Evolutionary conservation across 2,113 vertebrate species (phyloP).

Genomic region (Plotosus lineatus): DNA sequence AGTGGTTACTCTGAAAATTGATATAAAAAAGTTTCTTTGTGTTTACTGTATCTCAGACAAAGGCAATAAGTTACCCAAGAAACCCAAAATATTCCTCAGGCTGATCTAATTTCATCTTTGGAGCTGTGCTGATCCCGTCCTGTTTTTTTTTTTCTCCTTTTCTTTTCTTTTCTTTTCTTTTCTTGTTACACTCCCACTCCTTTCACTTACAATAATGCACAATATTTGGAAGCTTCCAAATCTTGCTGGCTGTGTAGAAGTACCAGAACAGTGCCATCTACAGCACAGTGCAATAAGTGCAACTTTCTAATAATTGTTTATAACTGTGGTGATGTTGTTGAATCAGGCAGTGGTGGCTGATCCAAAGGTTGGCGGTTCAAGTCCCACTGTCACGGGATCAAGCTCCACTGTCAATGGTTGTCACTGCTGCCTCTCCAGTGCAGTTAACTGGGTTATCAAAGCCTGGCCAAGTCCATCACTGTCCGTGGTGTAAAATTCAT

Average conservation of each 20-base stretch:
- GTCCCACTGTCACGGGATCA: too few relatives aligned
- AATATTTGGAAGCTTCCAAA: constrained; percentile 29
- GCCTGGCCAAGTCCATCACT: too few relatives aligned
- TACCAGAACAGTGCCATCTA: constrained; percentile 49
- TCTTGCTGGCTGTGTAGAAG: neutral
- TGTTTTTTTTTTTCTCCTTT: too few relatives aligned
- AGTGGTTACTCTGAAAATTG: neutral
- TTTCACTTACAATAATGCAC: constrained; percentile 25
- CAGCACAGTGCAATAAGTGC: constrained; percentile 14
- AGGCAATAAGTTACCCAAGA: neutral
- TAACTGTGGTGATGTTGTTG: neutral
- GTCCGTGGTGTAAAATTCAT: too few relatives aligned
- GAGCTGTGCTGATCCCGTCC: constrained; percentile 11
- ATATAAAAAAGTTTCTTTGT: neutral
- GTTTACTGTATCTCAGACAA: neutral
- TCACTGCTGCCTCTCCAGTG: too few relatives aligned
- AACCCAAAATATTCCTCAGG: neutral
- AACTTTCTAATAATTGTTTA: neutral
- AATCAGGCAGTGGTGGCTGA: too few relatives aligned
- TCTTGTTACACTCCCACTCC: constrained; percentile 34
- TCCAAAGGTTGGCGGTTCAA: too few relatives aligned
- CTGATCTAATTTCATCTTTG: constrained; percentile 11
- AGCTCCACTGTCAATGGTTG: too few relatives aligned
- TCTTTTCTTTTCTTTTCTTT: too few relatives aligned
- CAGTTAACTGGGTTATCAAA: too few relatives aligned